Conservation (phyloP, 2,888 invertebrate species). For the Drosophila tripunctata region DNA sequence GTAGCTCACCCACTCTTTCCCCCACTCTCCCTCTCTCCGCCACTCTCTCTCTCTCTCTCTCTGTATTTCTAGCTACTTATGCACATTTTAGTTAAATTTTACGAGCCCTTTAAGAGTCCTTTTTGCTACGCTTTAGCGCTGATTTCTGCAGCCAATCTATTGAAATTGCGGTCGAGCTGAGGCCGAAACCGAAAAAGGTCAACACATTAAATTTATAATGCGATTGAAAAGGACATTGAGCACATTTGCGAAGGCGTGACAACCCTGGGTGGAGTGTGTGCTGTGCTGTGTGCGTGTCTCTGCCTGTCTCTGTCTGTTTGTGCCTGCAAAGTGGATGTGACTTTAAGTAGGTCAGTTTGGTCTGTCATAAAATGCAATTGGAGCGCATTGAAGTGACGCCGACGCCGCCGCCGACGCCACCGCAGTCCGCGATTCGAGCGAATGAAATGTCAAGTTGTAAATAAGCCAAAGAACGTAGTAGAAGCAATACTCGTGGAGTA, state of each 20-base stretch:
- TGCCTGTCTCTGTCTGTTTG: constrained; percentile 5
- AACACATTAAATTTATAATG: constrained; percentile 78
- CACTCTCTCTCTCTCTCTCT: constrained; percentile 9
- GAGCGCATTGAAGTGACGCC: constrained; percentile 69
- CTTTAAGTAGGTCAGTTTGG: constrained; percentile 77
- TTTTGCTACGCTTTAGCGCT: constrained; percentile 42
- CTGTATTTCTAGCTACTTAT: constrained; percentile 57
- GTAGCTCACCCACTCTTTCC: constrained; percentile 35
- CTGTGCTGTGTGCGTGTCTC: constrained; percentile 9
- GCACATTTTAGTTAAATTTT: constrained; percentile 78
- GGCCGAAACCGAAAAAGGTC: constrained; percentile 62
- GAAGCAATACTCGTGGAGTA: constrained; percentile 15
- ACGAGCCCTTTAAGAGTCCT: constrained; percentile 50
- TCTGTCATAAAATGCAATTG: constrained; percentile 78
- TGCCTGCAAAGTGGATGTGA: constrained; percentile 28
- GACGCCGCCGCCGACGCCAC: too few relatives aligned
- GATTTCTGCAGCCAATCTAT: constrained; percentile 72
- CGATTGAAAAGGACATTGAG: constrained; percentile 63
- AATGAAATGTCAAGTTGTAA: constrained; percentile 77
- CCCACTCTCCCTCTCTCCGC: neutral
- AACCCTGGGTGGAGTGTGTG: constrained; percentile 9
- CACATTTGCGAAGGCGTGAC: constrained; percentile 12
- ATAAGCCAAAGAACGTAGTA: constrained; percentile 40
- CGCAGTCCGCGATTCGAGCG: constrained; percentile 62
- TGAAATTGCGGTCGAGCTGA: constrained; percentile 70